phyloP scores from a whole-genome alignment of 2,888 invertebrate genomes.

The Cecidostiba fungosa region DNA sequence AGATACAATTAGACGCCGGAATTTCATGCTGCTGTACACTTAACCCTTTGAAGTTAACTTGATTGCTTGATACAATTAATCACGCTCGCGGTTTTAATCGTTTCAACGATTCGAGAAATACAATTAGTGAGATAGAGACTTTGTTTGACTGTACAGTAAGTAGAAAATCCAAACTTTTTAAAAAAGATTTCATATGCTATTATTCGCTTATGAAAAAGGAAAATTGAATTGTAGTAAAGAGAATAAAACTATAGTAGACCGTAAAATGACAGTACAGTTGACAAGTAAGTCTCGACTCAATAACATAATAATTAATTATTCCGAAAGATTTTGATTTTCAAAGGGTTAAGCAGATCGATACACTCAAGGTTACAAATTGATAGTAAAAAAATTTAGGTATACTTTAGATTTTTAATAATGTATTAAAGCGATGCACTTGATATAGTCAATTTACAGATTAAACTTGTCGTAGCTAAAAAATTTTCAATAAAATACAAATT shows the following conservation, averaged over 20 bases:
- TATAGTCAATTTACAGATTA: background rate
- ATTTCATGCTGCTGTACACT: constrained; percentile 17
- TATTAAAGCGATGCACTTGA: background rate
- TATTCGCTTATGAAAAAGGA: too few relatives aligned
- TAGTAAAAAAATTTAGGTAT: constrained; percentile 1
- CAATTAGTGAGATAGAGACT: background rate
- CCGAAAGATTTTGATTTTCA: background rate
- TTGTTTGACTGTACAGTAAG: too few relatives aligned
- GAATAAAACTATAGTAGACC: too few relatives aligned
- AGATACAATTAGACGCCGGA: constrained; percentile 12
- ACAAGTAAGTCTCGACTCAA: too few relatives aligned
- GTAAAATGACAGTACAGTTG: too few relatives aligned
- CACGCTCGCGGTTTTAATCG: background rate
- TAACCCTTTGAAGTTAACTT: constrained; percentile 46
- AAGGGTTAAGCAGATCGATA: constrained; percentile 26
- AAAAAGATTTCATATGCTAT: too few relatives aligned
- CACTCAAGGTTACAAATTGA: background rate
- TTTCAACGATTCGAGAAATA: background rate
- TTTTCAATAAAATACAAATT: background rate
- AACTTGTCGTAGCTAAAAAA: background rate
- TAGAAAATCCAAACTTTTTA: too few relatives aligned
- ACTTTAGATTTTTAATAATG: constrained; percentile 16
- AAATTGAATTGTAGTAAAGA: too few relatives aligned
- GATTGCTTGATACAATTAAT: constrained; percentile 5
- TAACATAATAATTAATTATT: too few relatives aligned